These are phyloP conservation scores for Caenorhabditis uteleia DNA, from an alignment of 2,888 invertebrate genomes.

Conservation along the genomic window DNA sequence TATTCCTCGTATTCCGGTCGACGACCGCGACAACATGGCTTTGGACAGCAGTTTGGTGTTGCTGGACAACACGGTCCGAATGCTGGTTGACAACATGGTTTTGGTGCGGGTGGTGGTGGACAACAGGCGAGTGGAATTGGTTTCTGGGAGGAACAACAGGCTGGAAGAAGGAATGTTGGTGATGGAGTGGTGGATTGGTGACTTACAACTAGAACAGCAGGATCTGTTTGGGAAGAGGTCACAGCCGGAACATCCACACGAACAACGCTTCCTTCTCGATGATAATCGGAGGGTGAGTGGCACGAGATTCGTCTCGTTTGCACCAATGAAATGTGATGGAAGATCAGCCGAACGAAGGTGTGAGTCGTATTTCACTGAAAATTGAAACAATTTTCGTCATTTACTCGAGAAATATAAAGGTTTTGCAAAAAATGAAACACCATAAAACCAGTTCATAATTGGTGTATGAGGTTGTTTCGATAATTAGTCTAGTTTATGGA, in stretches of 20 bases:
- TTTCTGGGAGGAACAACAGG: conserved; percentile 49
- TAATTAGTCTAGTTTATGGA: too few relatives aligned
- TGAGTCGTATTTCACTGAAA: conserved; percentile 58
- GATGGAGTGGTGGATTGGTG: background rate
- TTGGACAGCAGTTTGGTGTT: conserved; percentile 60
- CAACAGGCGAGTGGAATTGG: conserved; percentile 65
- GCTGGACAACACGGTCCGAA: conserved; percentile 65
- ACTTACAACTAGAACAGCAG: conserved; percentile 59
- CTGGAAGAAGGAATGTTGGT: conserved; percentile 20
- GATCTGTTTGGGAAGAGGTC: conserved; percentile 60
- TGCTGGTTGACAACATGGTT: conserved; percentile 61
- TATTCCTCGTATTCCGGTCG: conserved; percentile 60
- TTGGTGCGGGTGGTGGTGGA: conserved; percentile 63
- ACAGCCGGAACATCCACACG: conserved; percentile 63
- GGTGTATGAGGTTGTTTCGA: too few relatives aligned
- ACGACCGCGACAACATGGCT: conserved; percentile 57
- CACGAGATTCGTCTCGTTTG: conserved; percentile 45
- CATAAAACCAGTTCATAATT: too few relatives aligned
- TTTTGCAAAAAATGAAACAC: too few relatives aligned
- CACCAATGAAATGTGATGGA: conserved; percentile 49
- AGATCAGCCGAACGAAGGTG: conserved; percentile 44
- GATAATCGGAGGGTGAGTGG: conserved; percentile 30
- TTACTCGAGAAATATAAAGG: too few relatives aligned
- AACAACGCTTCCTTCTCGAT: conserved; percentile 53
- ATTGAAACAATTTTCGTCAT: too few relatives aligned